phyloP scores from a whole-genome alignment of 2,113 vertebrate species.

The Carlito syrichta region DNA sequence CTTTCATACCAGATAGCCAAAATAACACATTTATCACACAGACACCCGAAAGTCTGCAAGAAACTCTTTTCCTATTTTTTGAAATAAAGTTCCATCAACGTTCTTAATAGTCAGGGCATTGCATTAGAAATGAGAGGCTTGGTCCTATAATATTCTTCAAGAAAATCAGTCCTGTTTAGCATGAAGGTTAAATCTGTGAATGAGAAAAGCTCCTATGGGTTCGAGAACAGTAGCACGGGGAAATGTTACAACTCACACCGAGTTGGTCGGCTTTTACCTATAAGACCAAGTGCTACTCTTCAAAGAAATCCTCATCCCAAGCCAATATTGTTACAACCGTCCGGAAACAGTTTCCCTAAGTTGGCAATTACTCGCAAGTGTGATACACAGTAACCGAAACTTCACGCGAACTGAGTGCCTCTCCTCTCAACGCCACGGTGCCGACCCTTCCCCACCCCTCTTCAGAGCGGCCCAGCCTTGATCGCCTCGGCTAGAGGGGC shows the following conservation, averaged over 20 bases:
- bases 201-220: background rate
- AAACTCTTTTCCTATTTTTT: background rate
- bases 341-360: background rate
- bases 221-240: background rate
- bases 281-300: background rate
- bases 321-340: background rate
- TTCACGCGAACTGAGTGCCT: background rate
- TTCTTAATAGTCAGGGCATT: background rate
- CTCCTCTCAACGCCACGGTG: background rate
- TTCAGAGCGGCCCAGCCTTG: background rate
- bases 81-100: background rate
- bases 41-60: background rate
- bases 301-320: background rate
- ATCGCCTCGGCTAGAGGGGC: background rate
- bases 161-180: background rate
- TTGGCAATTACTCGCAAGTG: slow-evolving; percentile 18
- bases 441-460: background rate
- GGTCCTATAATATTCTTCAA: background rate
- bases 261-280: background rate
- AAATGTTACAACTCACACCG: background rate
- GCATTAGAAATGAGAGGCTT: background rate
- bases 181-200: background rate
- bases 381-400: slow-evolving; percentile 27
- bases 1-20: background rate
- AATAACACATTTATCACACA: background rate